These are phyloP conservation scores for Catharus ustulatus DNA, from an alignment of 2,797 vertebrate species.

Conservation along the genomic window DNA sequence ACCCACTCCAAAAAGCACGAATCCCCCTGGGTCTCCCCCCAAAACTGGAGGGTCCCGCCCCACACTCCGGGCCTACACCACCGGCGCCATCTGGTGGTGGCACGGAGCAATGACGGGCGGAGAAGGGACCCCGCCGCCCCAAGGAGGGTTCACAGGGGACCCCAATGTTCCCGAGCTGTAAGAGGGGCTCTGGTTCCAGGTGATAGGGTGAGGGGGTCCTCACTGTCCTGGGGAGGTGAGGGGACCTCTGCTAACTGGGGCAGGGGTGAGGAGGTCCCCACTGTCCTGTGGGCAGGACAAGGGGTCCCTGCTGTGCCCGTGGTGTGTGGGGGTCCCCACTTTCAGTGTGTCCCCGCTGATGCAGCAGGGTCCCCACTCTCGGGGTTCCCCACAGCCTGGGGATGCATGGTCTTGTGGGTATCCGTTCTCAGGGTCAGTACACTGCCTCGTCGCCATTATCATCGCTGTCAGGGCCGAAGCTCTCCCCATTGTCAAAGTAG, in stretches of 20 bases:
- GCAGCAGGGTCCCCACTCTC: no score
- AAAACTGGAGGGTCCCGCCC: no score
- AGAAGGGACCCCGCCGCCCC: neutral
- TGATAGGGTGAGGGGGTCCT: no score
- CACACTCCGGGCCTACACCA: neutral
- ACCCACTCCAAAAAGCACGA: no score
- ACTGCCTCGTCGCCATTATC: neutral
- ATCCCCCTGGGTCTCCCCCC: no score
- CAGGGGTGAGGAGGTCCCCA: neutral
- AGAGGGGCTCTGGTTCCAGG: neutral
- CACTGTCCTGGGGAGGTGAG: no score
- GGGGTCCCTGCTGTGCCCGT: neutral
- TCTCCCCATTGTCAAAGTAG: neutral
- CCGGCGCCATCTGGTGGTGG: neutral
- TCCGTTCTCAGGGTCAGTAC: neutral
- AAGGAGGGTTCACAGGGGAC: no score
- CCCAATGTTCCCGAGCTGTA: no score
- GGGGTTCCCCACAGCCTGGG: no score
- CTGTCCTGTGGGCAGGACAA: no score
- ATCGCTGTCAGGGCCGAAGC: neutral
- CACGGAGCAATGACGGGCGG: fast-evolving
- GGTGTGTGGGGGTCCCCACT: no score
- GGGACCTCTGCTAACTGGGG: neutral
- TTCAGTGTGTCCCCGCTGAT: neutral
- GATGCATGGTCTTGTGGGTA: neutral